Conservation (phyloP, 2,113 vertebrate genomes). For the Thalassoma bifasciatum region DNA sequence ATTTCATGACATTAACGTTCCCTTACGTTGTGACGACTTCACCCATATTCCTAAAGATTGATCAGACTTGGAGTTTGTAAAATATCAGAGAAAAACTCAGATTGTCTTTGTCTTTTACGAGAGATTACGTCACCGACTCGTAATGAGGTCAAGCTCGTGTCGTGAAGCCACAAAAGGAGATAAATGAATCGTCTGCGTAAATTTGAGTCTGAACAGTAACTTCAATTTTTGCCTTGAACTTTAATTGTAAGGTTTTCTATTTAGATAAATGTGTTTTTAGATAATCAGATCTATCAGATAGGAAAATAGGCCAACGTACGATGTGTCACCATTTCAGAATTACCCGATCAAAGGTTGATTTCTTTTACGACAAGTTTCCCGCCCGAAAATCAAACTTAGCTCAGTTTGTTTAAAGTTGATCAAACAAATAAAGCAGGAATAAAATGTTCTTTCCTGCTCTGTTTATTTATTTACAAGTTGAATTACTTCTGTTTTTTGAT, state of each 20-base stretch:
- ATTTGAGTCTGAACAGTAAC: neutral
- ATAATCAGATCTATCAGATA: accelerated
- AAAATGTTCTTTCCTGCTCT: neutral
- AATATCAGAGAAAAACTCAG: no score
- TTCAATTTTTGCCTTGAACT: no score
- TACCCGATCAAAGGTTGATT: conserved; percentile 32
- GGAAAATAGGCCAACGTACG: neutral
- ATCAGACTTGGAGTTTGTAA: no score
- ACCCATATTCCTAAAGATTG: no score
- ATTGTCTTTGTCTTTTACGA: no score
- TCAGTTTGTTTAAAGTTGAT: neutral
- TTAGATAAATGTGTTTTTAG: neutral
- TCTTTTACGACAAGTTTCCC: conserved; percentile 23
- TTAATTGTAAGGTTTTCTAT: neutral
- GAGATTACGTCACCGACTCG: neutral
- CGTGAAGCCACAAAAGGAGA: neutral
- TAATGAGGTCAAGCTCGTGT: neutral
- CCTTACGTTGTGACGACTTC: no score
- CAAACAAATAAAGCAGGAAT: neutral
- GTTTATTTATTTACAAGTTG: neutral
- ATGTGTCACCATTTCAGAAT: conserved; percentile 3
- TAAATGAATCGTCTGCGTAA: neutral
- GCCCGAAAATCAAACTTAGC: neutral
- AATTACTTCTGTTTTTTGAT: neutral
- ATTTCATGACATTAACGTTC: no score